Conservation (phyloP, 2,888 invertebrate genomes). For the Cremastobaeus sp. region DNA sequence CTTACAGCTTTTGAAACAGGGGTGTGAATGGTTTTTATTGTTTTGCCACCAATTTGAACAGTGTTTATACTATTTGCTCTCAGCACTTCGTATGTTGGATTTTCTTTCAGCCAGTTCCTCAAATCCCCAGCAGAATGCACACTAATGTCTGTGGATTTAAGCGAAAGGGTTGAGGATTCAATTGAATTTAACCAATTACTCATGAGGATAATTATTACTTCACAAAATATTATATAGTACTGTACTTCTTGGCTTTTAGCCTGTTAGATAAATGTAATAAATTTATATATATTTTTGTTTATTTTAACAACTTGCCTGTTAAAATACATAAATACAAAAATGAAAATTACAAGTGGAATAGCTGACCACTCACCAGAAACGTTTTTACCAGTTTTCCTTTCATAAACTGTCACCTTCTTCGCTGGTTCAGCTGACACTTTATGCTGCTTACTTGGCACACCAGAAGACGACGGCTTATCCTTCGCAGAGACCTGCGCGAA, state of each 20-base stretch:
- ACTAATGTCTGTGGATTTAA: constrained; percentile 87
- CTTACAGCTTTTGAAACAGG: constrained; percentile 17
- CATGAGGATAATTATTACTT: too few species aligned
- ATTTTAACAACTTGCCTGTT: neutral
- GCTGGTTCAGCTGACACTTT: constrained; percentile 71
- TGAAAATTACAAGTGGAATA: constrained; percentile 15
- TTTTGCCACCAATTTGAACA: constrained; percentile 31
- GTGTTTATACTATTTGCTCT: constrained; percentile 79
- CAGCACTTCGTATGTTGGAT: constrained; percentile 93
- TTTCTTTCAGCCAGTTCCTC: constrained; percentile 89
- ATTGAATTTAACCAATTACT: too few species aligned
- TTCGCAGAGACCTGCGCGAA: constrained; percentile 85
- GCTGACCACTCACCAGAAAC: constrained; percentile 78
- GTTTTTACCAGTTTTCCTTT: constrained; percentile 86
- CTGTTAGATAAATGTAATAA: neutral
- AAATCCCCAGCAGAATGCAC: constrained; percentile 90
- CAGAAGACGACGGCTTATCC: constrained; percentile 68
- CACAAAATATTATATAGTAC: too few species aligned
- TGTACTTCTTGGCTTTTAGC: too few species aligned
- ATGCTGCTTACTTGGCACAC: constrained; percentile 61
- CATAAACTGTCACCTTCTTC: constrained; percentile 86
- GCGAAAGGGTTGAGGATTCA: too few species aligned
- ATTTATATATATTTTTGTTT: neutral
- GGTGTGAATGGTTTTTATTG: constrained; percentile 23
- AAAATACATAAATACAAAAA: neutral